phyloP scores from a whole-genome alignment of 1,140 invertebrate species.

The Gyrodactylus salaris region DNA sequence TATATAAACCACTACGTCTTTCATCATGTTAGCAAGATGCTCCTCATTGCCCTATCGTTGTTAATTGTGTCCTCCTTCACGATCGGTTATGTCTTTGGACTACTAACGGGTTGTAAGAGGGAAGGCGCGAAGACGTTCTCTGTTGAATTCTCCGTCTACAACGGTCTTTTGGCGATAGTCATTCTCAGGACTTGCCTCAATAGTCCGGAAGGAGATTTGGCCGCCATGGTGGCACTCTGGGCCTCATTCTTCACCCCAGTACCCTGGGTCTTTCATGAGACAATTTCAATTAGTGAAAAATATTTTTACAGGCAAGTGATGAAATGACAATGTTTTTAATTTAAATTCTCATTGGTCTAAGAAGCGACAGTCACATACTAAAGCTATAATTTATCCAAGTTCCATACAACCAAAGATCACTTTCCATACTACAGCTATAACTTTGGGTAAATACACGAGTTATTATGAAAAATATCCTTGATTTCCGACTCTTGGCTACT shows the following conservation, averaged over 20 bases:
- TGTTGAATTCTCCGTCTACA: neutral
- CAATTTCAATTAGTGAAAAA: neutral
- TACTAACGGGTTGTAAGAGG: neutral
- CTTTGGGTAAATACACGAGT: no score
- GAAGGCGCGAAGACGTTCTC: neutral
- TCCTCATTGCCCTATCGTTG: neutral
- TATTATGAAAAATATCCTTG: no score
- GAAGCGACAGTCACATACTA: no score
- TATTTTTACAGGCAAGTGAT: neutral
- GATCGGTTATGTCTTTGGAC: neutral
- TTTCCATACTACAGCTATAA: no score
- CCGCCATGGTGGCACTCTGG: neutral
- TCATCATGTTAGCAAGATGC: neutral
- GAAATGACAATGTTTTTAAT: no score
- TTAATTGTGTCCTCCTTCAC: neutral
- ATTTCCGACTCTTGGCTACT: no score
- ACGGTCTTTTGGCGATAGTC: neutral
- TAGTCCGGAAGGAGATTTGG: conserved; percentile 3
- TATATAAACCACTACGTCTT: conserved; percentile 7
- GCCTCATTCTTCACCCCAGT: conserved; percentile 2
- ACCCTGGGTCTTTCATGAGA: neutral
- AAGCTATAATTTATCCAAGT: no score
- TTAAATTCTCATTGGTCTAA: no score
- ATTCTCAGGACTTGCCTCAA: neutral
- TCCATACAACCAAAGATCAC: no score